phyloP scores from a whole-genome alignment of 2,888 invertebrate species.

The Chorisops tibialis region DNA sequence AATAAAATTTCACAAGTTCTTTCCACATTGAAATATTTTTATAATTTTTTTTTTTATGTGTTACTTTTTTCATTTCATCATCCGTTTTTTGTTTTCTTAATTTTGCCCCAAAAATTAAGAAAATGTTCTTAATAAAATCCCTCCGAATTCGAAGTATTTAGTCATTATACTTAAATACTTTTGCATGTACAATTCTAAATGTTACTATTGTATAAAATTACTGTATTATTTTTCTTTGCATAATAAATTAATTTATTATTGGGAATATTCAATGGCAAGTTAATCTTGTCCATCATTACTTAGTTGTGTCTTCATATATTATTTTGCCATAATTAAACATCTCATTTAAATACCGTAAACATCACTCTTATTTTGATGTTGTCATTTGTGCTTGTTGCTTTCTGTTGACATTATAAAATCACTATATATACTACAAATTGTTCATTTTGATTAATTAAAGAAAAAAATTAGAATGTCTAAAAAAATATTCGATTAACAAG shows the following conservation, averaged over 20 bases:
- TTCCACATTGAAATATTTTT: too few species aligned
- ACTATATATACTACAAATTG: constrained; percentile 21
- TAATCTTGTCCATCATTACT: neutral
- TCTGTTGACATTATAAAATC: constrained; percentile 24
- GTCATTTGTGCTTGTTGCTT: constrained; percentile 32
- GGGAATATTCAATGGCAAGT: neutral
- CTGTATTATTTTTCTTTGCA: constrained; percentile 20
- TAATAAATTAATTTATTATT: neutral
- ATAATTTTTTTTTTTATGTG: neutral
- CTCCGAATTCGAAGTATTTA: constrained; percentile 4
- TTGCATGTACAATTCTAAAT: constrained; percentile 15
- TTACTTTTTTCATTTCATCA: neutral
- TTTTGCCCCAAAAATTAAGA: neutral
- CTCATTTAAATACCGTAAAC: neutral
- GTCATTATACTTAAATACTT: neutral
- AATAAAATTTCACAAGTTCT: neutral
- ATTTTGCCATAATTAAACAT: neutral
- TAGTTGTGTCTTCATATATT: constrained; percentile 1
- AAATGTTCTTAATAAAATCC: neutral
- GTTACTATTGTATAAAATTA: constrained; percentile 17
- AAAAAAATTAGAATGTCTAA: constrained; percentile 2
- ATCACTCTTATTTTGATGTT: constrained; percentile 27
- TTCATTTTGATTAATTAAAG: constrained; percentile 21
- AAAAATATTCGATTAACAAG: neutral
- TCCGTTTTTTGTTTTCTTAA: neutral